Evolutionary conservation across 2,113 vertebrate genomes (phyloP).

Genomic region (Corythoichthys intestinalis): DNA sequence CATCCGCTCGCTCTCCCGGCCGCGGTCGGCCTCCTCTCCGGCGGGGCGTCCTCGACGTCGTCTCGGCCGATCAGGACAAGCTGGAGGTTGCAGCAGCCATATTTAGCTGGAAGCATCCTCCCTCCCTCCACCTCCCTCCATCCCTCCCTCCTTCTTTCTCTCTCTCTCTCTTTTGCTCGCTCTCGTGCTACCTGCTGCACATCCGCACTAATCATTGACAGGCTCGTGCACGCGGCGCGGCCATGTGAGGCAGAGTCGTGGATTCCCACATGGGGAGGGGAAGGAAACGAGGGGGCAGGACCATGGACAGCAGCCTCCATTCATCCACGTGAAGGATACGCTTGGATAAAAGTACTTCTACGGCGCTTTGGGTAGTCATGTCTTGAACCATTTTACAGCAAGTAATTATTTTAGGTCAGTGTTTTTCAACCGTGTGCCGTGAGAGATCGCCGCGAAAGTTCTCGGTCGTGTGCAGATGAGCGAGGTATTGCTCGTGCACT

Average conservation of each 20-base stretch:
- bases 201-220: constrained; percentile 64
- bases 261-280: background rate
- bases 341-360: background rate
- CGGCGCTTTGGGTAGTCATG: background rate
- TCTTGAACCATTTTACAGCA: background rate
- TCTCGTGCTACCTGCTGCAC: constrained; percentile 68
- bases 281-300: background rate
- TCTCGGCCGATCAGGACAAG: constrained; percentile 75
- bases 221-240: constrained; percentile 25
- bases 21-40: constrained; percentile 48
- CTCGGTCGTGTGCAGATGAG: no score
- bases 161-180: constrained; percentile 46
- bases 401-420: no score
- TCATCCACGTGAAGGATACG: background rate
- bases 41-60: constrained; percentile 72
- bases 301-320: background rate
- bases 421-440: no score
- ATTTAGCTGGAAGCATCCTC: constrained; percentile 79
- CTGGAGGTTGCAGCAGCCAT: constrained; percentile 81
- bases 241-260: constrained; percentile 9
- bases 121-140: constrained; percentile 38
- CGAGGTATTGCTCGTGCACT: no score
- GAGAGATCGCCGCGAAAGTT: no score
- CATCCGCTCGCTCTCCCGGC: constrained; percentile 56
- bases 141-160: constrained; percentile 37